phyloP scores from a whole-genome alignment of 1,140 invertebrate genomes.

The Drosophila busckii region DNA sequence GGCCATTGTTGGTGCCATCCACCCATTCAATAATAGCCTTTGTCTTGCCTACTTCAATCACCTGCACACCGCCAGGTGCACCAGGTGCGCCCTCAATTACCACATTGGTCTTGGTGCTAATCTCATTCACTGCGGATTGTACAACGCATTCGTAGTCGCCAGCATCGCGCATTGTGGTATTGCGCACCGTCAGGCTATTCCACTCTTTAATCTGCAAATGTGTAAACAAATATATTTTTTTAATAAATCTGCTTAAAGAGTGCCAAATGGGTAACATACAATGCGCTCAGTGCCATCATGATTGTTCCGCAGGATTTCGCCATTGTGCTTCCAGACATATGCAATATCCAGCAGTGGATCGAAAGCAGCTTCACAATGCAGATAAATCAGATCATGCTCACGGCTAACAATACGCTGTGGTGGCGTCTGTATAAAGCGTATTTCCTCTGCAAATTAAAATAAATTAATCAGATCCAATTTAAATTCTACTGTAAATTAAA shows the following conservation, averaged over 20 bases:
- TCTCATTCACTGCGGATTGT: slow-evolving; percentile 91
- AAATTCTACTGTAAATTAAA: background rate
- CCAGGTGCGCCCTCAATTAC: slow-evolving; percentile 91
- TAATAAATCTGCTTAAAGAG: background rate
- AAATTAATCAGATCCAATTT: background rate
- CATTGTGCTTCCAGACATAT: slow-evolving; percentile 95
- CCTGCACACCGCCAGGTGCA: slow-evolving; percentile 88
- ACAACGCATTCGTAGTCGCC: slow-evolving; percentile 94
- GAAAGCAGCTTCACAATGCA: slow-evolving; percentile 89
- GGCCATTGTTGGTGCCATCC: slow-evolving; percentile 91
- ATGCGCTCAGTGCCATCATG: slow-evolving; percentile 80
- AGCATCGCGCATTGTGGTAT: slow-evolving; percentile 90
- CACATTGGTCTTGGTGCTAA: slow-evolving; percentile 85
- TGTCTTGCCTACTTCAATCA: slow-evolving; percentile 86
- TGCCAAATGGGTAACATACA: slow-evolving; percentile 61
- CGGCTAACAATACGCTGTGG: slow-evolving; percentile 83
- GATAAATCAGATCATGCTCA: slow-evolving; percentile 85
- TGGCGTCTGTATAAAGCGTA: slow-evolving; percentile 85
- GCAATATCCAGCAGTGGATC: slow-evolving; percentile 92
- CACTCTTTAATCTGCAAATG: slow-evolving; percentile 81
- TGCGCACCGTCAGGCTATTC: slow-evolving; percentile 88
- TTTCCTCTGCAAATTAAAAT: slow-evolving; percentile 80
- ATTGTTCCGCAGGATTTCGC: slow-evolving; percentile 86
- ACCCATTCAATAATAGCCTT: slow-evolving; percentile 92
- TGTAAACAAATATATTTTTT: background rate